Conservation (phyloP, 2,888 invertebrate species). For the Pyrocoelia pectoralis region DNA sequence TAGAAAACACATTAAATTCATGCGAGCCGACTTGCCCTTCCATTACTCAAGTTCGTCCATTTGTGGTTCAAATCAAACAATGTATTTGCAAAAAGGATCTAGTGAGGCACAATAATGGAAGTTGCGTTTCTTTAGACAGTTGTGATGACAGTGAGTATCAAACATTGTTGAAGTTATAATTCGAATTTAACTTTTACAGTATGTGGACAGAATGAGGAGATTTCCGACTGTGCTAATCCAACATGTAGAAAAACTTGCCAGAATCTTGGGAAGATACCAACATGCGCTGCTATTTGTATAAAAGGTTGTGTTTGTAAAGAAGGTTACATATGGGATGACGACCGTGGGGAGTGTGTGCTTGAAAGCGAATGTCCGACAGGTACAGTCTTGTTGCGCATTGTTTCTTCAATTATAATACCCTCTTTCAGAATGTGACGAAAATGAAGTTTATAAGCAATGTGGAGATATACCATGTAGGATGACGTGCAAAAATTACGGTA, state of each 20-base stretch:
- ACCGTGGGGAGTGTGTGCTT: neutral
- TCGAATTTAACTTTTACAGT: neutral
- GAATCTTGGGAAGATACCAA: neutral
- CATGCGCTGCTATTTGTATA: neutral
- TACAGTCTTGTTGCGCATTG: neutral
- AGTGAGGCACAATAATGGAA: slow-evolving; percentile 13
- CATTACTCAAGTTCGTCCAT: neutral
- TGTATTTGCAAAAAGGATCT: slow-evolving; percentile 6
- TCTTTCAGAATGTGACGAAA: slow-evolving; percentile 6
- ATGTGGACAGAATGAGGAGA: slow-evolving; percentile 2
- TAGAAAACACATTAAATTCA: neutral
- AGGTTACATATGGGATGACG: slow-evolving; percentile 19
- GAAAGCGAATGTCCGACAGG: neutral
- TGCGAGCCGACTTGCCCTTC: slow-evolving; percentile 4
- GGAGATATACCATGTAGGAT: neutral
- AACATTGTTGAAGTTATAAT: neutral
- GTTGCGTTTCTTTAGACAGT: slow-evolving; percentile 23
- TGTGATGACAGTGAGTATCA: slow-evolving; percentile 10
- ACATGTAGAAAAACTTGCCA: slow-evolving; percentile 6
- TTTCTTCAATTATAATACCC: neutral
- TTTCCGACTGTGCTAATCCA: neutral
- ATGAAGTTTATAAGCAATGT: neutral
- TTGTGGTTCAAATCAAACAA: slow-evolving; percentile 1
- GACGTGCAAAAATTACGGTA: neutral
- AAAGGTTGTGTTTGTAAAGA: slow-evolving; percentile 25